phyloP scores from a whole-genome alignment of 2,797 vertebrate species.

The Hephaestus fuliginosus region DNA sequence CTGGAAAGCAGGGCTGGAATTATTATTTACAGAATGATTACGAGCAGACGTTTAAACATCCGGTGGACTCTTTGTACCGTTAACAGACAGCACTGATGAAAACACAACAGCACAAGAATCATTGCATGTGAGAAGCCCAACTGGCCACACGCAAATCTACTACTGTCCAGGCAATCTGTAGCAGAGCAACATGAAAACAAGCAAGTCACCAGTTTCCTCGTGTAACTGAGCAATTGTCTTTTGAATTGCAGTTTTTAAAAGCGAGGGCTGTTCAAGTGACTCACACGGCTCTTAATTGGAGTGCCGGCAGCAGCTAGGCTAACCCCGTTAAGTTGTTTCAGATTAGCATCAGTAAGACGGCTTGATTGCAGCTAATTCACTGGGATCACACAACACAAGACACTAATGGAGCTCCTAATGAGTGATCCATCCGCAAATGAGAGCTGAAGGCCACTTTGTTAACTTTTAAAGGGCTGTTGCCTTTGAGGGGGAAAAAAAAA shows the following conservation, averaged over 20 bases:
- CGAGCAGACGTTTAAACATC: conserved; percentile 21
- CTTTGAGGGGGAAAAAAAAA: conserved; percentile 10
- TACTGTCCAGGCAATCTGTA: background rate
- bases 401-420: conserved; percentile 66
- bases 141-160: background rate
- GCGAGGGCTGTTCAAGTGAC: conserved; percentile 37
- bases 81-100: conserved; percentile 1
- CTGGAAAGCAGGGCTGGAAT: background rate
- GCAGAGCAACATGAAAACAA: conserved; percentile 10
- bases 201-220: background rate
- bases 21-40: conserved; percentile 9
- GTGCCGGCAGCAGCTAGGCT: conserved; percentile 52
- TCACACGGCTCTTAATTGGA: conserved; percentile 51
- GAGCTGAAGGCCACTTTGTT: conserved; percentile 67
- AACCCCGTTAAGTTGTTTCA: conserved; percentile 72
- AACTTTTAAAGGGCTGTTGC: conserved; percentile 57
- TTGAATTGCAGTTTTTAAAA: conserved; percentile 30
- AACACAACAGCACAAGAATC: conserved; percentile 8
- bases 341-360: conserved; percentile 71
- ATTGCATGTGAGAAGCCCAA: conserved; percentile 6
- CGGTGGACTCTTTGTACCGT: background rate
- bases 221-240: conserved; percentile 11
- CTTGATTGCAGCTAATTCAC: conserved; percentile 71
- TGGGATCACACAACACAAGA: conserved; percentile 66
- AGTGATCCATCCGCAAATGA: conserved; percentile 61